Conservation (phyloP, 2,888 invertebrate genomes). For the Drosophila putrida region DNA sequence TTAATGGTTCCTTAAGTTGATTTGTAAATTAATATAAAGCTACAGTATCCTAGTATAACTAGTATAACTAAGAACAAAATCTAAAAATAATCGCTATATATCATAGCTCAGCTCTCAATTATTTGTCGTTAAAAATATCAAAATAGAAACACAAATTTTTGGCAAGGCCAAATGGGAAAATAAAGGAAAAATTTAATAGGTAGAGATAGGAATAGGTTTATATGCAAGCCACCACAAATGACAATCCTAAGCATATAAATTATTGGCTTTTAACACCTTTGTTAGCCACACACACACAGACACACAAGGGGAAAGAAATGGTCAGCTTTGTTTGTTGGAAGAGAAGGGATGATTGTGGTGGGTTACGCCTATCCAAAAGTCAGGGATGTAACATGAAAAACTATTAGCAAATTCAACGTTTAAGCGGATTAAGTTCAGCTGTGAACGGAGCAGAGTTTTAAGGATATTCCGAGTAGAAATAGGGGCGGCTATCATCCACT, state of each 20-base stretch:
- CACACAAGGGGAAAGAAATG: conserved; percentile 12
- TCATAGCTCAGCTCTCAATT: conserved; percentile 27
- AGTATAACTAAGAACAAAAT: conserved; percentile 7
- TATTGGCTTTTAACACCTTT: conserved; percentile 82
- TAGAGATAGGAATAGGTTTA: conserved; percentile 1
- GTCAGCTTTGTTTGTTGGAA: conserved; percentile 25
- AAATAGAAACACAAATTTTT: conserved; percentile 48
- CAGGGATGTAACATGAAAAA: conserved; percentile 72
- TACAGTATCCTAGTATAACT: conserved; percentile 1
- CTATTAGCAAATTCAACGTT: conserved; percentile 78
- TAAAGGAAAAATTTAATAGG: conserved; percentile 12
- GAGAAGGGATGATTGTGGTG: conserved; percentile 18
- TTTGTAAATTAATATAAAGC: neutral
- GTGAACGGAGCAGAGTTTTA: conserved; percentile 31
- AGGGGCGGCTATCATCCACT: conserved; percentile 31
- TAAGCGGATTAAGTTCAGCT: conserved; percentile 71
- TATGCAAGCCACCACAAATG: conserved; percentile 45
- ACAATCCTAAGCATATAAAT: conserved; percentile 76
- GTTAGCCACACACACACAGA: conserved; percentile 29
- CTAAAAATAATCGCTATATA: neutral
- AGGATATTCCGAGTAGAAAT: conserved; percentile 53
- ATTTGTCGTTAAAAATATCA: conserved; percentile 39
- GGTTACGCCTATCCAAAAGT: conserved; percentile 58
- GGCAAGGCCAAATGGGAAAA: conserved; percentile 2
- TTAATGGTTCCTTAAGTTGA: neutral